Conservation (phyloP, 2,113 vertebrate species). For the Crotalus horridus region DNA sequence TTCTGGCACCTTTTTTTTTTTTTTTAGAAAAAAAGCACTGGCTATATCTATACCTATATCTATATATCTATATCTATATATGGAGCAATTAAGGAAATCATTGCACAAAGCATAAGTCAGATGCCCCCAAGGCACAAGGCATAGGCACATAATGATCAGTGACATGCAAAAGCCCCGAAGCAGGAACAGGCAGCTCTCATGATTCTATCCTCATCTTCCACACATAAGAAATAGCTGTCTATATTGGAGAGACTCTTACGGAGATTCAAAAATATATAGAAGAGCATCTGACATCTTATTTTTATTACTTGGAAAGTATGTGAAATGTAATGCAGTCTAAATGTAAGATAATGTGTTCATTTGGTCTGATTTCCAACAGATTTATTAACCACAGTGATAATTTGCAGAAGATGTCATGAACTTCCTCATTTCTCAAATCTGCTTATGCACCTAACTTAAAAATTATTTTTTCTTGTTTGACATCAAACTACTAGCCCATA, state of each 20-base stretch:
- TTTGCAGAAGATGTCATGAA: background rate
- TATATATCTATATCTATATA: background rate
- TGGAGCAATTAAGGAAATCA: background rate
- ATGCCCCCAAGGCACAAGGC: background rate
- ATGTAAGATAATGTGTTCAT: background rate
- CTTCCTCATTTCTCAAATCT: background rate
- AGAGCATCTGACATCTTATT: background rate
- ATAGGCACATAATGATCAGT: background rate
- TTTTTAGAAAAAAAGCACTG: too few species aligned
- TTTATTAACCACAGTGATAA: background rate
- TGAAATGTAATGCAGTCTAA: background rate
- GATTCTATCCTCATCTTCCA: background rate
- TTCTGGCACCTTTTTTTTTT: too few species aligned
- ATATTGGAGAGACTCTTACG: background rate
- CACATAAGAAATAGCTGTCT: background rate
- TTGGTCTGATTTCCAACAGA: background rate
- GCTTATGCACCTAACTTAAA: conserved; percentile 5
- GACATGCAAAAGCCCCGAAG: background rate
- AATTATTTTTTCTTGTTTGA: background rate
- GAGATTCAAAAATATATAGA: background rate
- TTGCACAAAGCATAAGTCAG: background rate
- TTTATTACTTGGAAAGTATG: background rate
- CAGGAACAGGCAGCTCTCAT: background rate
- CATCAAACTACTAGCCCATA: background rate
- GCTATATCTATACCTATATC: too few species aligned